Conservation (phyloP, 1,140 invertebrate genomes). For the Alviniconcha marisindica region DNA sequence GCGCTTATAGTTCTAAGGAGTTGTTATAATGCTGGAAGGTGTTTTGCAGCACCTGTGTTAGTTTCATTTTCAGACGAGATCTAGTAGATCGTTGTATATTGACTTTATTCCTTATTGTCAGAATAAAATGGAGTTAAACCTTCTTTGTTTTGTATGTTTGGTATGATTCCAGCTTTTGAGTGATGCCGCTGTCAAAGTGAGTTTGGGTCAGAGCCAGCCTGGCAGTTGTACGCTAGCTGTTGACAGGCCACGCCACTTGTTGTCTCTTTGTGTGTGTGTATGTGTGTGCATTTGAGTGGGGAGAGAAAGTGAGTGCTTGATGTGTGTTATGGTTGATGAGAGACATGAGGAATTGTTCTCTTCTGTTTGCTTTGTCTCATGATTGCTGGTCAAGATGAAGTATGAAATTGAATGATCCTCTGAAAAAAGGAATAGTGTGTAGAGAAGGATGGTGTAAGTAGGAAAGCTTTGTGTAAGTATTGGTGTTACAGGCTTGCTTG, state of each 20-base stretch:
- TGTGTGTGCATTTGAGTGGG: background rate
- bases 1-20: too few relatives aligned
- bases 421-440: too few relatives aligned
- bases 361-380: background rate
- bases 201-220: slow-evolving; percentile 30
- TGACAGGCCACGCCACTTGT: slow-evolving; percentile 1
- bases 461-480: too few relatives aligned
- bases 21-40: too few relatives aligned
- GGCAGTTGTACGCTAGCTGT: slow-evolving; percentile 15
- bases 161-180: slow-evolving; percentile 36
- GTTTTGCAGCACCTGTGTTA: too few relatives aligned
- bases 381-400: background rate
- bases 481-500: too few relatives aligned
- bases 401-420: background rate
- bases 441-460: too few relatives aligned
- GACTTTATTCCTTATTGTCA: background rate
- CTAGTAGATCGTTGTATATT: too few relatives aligned
- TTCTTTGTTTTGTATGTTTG: slow-evolving; percentile 30
- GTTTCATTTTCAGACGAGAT: too few relatives aligned
- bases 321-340: background rate
- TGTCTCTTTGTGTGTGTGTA: background rate
- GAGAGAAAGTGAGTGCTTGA: background rate
- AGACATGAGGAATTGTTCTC: background rate
- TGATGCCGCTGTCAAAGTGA: slow-evolving; percentile 24
- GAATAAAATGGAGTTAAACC: slow-evolving; percentile 29